phyloP scores from a whole-genome alignment of 2,888 invertebrate genomes.

The Diarsia brunnea region DNA sequence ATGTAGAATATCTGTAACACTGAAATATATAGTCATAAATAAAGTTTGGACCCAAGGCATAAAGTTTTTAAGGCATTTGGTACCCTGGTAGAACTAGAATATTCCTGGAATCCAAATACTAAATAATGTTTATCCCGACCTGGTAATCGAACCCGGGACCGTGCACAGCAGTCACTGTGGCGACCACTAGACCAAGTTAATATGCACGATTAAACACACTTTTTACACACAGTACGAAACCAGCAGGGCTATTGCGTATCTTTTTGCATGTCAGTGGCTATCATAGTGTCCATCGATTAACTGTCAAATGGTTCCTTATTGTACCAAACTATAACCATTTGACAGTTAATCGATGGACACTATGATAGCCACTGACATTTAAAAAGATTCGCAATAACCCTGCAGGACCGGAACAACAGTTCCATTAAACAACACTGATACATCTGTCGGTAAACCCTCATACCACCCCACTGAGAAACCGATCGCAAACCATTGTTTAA shows the following conservation, averaged over 20 bases:
- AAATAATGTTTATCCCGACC: too few relatives aligned
- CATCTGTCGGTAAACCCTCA: neutral
- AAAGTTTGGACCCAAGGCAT: neutral
- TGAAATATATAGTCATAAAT: neutral
- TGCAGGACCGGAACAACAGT: neutral
- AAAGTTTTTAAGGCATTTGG: neutral
- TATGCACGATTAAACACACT: constrained; percentile 3
- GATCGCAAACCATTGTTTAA: constrained; percentile 37
- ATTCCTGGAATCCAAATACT: neutral
- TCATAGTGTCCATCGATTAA: too few relatives aligned
- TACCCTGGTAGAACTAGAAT: neutral
- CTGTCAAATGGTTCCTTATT: too few relatives aligned
- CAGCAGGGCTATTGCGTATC: too few relatives aligned
- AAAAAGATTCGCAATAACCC: too few relatives aligned
- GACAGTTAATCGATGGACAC: too few relatives aligned
- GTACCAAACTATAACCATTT: too few relatives aligned
- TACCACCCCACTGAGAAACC: constrained; percentile 10
- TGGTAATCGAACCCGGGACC: too few relatives aligned
- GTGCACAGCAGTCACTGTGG: too few relatives aligned
- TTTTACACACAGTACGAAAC: constrained; percentile 10
- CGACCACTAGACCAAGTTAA: too few relatives aligned
- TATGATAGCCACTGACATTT: too few relatives aligned
- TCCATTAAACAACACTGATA: neutral
- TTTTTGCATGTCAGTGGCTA: too few relatives aligned
- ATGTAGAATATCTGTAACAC: neutral